phyloP scores from a whole-genome alignment of 2,888 invertebrate species.

The Andrena chrysosceles region DNA sequence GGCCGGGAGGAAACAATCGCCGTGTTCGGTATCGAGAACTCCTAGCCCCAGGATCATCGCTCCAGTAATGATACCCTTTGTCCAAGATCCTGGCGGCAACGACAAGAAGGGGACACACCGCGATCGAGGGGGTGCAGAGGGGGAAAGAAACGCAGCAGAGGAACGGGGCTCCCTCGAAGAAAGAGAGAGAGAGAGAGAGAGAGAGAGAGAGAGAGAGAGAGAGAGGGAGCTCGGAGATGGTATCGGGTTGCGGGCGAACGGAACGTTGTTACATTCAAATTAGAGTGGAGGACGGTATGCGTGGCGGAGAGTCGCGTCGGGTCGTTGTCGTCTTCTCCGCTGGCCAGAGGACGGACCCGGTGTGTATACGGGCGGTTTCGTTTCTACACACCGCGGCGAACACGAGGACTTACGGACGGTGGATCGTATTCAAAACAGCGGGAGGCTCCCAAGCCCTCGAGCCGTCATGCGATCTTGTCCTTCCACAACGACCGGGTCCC shows the following conservation, averaged over 20 bases:
- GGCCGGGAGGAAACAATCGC: not conserved
- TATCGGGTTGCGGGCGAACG: conserved; percentile 84
- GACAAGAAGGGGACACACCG: conserved; percentile 51
- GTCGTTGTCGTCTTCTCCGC: conserved; percentile 74
- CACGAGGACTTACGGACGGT: conserved; percentile 69
- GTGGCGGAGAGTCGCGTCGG: conserved; percentile 78
- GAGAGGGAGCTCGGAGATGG: conserved; percentile 78
- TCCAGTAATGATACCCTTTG: conserved; percentile 59
- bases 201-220: conserved; percentile 49
- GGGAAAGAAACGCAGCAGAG: conserved; percentile 26
- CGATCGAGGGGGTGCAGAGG: conserved; percentile 51
- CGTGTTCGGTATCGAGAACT: not conserved
- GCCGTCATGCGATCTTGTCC: conserved; percentile 82
- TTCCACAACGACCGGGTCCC: conserved; percentile 80
- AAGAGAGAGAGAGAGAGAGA: conserved; percentile 58
- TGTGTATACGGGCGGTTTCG: conserved; percentile 62
- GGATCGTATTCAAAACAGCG: conserved; percentile 83
- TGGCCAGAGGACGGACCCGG: conserved; percentile 56
- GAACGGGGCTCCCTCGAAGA: conserved; percentile 38
- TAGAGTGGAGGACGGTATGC: conserved; percentile 84
- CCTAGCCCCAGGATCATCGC: conserved; percentile 23
- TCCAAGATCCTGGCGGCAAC: conserved; percentile 45
- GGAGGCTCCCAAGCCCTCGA: conserved; percentile 79
- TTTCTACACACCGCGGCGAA: conserved; percentile 64
- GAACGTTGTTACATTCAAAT: conserved; percentile 85